Conservation (phyloP, 2,888 invertebrate genomes). For the Allolobophora icterica region DNA sequence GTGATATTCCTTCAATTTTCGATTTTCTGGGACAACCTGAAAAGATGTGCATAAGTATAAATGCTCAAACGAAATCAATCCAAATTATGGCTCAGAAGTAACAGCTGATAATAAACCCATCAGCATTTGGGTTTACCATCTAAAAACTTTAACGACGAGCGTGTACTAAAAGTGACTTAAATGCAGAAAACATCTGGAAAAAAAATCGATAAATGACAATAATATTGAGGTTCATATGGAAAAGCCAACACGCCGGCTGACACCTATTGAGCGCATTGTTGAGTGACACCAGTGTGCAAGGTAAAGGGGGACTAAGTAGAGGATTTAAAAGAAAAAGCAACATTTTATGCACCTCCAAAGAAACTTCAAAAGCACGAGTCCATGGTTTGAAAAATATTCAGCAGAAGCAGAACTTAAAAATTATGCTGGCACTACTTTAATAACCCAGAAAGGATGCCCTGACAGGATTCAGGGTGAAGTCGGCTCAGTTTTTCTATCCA, state of each 20-base stretch:
- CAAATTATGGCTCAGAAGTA: background rate
- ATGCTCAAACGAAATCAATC: background rate
- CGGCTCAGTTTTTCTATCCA: no score
- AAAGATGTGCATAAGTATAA: background rate
- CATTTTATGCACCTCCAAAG: background rate
- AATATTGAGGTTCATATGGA: no score
- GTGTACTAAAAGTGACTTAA: background rate
- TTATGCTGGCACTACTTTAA: no score
- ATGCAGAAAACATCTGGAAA: background rate
- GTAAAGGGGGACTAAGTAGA: no score
- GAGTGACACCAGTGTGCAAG: no score
- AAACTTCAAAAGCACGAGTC: background rate
- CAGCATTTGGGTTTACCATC: no score
- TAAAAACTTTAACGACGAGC: background rate
- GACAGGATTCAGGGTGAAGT: no score
- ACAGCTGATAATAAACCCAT: background rate
- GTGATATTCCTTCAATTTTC: conserved; percentile 64
- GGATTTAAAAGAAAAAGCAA: no score
- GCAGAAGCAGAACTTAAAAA: background rate
- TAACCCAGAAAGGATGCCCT: no score
- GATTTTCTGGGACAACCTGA: conserved; percentile 62
- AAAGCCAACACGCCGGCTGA: no score
- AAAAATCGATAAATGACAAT: background rate
- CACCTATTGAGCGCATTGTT: no score
- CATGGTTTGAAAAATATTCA: background rate